Conservation (phyloP, 2,888 invertebrate genomes). For the Diarsia mendica region DNA sequence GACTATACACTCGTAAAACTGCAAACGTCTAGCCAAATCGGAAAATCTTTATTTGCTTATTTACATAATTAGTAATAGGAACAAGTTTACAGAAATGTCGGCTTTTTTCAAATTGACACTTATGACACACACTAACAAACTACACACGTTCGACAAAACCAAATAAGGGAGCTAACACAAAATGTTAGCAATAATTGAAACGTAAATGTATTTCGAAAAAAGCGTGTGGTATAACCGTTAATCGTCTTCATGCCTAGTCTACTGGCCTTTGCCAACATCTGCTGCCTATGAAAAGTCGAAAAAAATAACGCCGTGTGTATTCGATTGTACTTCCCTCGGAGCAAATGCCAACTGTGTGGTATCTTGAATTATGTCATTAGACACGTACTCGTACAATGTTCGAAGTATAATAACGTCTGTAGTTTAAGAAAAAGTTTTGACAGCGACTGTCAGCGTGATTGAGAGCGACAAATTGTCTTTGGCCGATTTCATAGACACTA, state of each 20-base stretch:
- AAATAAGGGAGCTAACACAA: slow-evolving; percentile 68
- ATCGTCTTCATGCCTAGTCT: slow-evolving; percentile 69
- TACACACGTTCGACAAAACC: slow-evolving; percentile 53
- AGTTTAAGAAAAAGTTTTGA: not conserved
- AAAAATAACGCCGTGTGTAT: slow-evolving; percentile 70
- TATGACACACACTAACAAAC: slow-evolving; percentile 28
- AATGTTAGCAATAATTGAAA: slow-evolving; percentile 79
- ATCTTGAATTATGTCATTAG: slow-evolving; percentile 73
- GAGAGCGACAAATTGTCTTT: not conserved
- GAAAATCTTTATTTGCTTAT: slow-evolving; percentile 52
- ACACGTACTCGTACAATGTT: slow-evolving; percentile 46
- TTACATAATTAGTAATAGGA: slow-evolving; percentile 35
- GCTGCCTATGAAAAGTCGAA: slow-evolving; percentile 80
- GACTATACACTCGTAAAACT: slow-evolving; percentile 11
- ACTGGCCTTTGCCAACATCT: slow-evolving; percentile 84
- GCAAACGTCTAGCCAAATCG: slow-evolving; percentile 38
- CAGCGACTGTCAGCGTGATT: not conserved
- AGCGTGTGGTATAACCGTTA: slow-evolving; percentile 74
- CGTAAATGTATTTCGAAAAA: slow-evolving; percentile 73
- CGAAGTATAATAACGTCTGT: not conserved
- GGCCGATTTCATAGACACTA: not conserved
- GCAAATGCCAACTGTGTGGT: slow-evolving; percentile 72
- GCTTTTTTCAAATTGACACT: slow-evolving; percentile 42
- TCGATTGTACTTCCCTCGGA: slow-evolving; percentile 73
- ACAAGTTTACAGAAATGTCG: slow-evolving; percentile 28